phyloP scores from a whole-genome alignment of 2,113 vertebrate genomes.

The Elaphurus davidianus region DNA sequence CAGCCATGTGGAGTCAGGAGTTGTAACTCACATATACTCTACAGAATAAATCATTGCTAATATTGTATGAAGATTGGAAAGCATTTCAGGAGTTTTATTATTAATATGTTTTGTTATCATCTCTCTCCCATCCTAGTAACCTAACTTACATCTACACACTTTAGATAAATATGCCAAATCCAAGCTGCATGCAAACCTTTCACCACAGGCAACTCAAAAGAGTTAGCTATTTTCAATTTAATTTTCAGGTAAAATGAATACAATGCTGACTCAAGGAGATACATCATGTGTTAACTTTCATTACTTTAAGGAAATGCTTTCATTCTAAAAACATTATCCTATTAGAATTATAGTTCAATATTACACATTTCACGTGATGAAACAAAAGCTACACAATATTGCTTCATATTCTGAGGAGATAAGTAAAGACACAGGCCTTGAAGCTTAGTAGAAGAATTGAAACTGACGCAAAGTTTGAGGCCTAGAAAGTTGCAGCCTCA shows the following conservation, averaged over 20 bases:
- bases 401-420: neutral
- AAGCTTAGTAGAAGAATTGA: neutral
- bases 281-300: slow-evolving; percentile 33
- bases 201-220: neutral
- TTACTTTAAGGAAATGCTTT: slow-evolving; percentile 64
- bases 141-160: neutral
- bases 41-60: neutral
- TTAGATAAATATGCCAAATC: slow-evolving; percentile 22
- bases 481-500: neutral
- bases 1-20: neutral
- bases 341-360: neutral
- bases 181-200: slow-evolving; percentile 44
- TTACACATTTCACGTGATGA: neutral
- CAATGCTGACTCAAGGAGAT: slow-evolving; percentile 54
- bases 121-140: neutral
- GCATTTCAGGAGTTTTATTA: neutral
- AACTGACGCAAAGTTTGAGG: neutral
- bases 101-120: neutral
- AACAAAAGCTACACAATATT: neutral
- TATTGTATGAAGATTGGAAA: neutral
- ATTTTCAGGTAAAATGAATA: slow-evolving; percentile 68
- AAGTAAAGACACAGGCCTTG: neutral
- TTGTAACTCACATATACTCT: neutral
- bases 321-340: neutral
- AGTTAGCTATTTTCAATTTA: slow-evolving; percentile 35